A percentile compares a stretch with the other conserved stretches of the same genome.
phyloP scores from a whole-genome alignment of 2,888 invertebrate species.

The Synanthedon formicaeformis region DNA sequence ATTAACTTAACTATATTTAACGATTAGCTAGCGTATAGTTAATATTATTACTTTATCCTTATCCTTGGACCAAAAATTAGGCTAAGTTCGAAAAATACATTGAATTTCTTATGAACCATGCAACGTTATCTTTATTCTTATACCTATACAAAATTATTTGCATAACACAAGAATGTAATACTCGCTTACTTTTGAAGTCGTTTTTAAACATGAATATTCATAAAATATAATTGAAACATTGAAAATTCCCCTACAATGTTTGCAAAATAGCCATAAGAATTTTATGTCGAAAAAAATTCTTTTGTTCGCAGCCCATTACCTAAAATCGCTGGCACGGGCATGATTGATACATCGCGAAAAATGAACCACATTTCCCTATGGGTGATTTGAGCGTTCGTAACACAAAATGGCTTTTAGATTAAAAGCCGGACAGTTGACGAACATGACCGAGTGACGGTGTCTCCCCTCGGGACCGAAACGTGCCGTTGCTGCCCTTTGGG shows the following conservation, averaged over 20 bases:
- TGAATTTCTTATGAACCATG: too few relatives aligned
- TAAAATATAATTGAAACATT: too few relatives aligned
- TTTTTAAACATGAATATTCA: too few relatives aligned
- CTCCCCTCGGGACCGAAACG: conserved; percentile 4
- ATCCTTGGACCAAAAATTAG: too few relatives aligned
- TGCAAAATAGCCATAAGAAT: not conserved
- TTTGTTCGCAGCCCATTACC: not conserved
- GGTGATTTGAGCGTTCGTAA: conserved; percentile 24
- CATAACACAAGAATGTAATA: too few relatives aligned
- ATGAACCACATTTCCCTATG: conserved; percentile 25
- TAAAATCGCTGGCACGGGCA: not conserved
- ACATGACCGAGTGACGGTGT: conserved; percentile 13
- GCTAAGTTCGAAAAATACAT: too few relatives aligned
- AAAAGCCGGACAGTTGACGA: conserved; percentile 31
- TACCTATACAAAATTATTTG: too few relatives aligned
- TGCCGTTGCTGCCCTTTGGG: not conserved
- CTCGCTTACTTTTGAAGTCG: too few relatives aligned
- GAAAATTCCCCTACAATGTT: not conserved
- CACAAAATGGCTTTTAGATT: conserved; percentile 62
- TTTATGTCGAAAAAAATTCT: not conserved
- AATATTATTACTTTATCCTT: too few relatives aligned
- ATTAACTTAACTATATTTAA: too few relatives aligned
- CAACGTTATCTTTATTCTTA: too few relatives aligned
- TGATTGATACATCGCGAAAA: conserved; percentile 6
- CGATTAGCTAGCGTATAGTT: too few relatives aligned